Evolutionary conservation across 2,113 vertebrate species (phyloP), one percentile per base, ranked within the genome.

Genomic region (Myotis yumanensis): DNA sequence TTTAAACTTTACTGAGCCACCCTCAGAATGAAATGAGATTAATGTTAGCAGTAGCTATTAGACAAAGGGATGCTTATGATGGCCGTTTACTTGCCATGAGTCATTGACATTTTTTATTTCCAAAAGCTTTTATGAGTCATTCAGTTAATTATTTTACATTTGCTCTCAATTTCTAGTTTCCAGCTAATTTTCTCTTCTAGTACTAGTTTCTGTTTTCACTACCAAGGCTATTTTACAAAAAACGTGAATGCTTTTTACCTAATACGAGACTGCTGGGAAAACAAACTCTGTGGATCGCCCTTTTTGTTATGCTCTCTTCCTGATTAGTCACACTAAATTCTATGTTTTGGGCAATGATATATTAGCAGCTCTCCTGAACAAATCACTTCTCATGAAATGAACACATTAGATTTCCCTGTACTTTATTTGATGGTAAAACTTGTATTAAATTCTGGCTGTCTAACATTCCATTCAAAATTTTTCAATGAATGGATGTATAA

Each of bases 111-210:
- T 62, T 64, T 87, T 95, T 82, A 48, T 94, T 66, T 81, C 57
- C 14, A 86, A 94, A 64, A 52, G 71, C 86, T 94, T 89, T 90
- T 92, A 90, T 84, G n/a, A 93, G 23, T 75, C 82, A 52, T 76
- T 62, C 12, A 69, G 20, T 91, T 97, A 59, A 91, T 77, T 96
- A 93, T 86, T 48, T 94, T 90, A 91, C 89, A 89, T 80, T 97
- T 96, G 40, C 57, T 96, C 32, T 81, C 52, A 22, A 82, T 79
- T 95, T 97, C 68, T 96, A 94, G 90, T 46, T 81, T 92, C 66
- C 68, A 95, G 16, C 80, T 98, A 95, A 97, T 98, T 97, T 97
- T 96, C 77, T 76, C 92, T 81, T 23, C 86, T 95, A 48, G 8
- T 15, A 83, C 32, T 85, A 8, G 0, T 96, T 96, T 96, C 76